These are phyloP conservation scores for Chaetophractus vellerosus DNA, from an alignment of 2,797 vertebrate genomes.

Conservation along the genomic window DNA sequence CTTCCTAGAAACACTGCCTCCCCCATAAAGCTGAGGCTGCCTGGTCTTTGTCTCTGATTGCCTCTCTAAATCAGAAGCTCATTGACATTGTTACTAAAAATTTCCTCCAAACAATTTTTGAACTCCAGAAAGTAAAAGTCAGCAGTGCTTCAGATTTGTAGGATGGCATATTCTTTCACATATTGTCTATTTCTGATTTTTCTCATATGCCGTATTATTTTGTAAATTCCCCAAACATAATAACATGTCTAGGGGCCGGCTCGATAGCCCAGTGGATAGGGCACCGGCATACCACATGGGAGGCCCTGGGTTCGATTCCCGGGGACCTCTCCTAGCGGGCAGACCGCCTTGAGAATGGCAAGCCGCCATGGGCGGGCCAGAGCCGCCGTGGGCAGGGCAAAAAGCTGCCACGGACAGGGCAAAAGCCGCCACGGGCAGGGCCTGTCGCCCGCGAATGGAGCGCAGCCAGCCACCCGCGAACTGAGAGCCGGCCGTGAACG, in stretches of 20 bases:
- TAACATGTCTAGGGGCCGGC: not conserved
- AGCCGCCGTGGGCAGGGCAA: too few species aligned
- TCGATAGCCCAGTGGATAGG: too few species aligned
- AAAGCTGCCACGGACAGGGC: too few species aligned
- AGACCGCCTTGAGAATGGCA: too few species aligned
- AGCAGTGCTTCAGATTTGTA: not conserved
- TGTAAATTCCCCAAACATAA: not conserved
- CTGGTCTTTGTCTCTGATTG: not conserved
- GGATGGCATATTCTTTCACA: not conserved
- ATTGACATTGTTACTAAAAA: not conserved
- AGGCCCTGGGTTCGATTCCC: too few species aligned
- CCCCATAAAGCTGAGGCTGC: not conserved
- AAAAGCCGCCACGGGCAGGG: too few species aligned
- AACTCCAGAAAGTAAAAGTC: not conserved
- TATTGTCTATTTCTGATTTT: not conserved
- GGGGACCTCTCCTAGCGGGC: too few species aligned
- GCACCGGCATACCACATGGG: too few species aligned
- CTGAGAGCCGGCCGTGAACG: too few species aligned
- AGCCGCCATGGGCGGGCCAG: too few species aligned
- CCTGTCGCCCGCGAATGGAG: too few species aligned
- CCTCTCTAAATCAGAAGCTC: not conserved
- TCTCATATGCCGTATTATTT: not conserved
- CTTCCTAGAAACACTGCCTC: constrained; percentile 14
- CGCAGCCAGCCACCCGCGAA: too few species aligned
- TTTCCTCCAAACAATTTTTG: not conserved